phyloP scores from a whole-genome alignment of 2,888 invertebrate species.

The Petrophora chlorosata region DNA sequence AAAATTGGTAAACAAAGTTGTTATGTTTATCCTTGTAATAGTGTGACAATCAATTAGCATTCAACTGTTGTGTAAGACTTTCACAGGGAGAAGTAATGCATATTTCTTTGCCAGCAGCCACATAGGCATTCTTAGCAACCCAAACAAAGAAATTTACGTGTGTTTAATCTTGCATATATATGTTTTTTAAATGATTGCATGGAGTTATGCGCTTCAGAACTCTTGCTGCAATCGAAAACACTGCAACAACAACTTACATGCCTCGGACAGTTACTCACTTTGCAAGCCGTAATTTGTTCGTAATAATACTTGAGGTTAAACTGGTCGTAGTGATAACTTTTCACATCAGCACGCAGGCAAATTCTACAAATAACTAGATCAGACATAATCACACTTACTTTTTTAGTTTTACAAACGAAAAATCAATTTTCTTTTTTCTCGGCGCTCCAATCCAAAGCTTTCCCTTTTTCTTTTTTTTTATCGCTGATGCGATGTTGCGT shows the following conservation, averaged over 20 bases:
- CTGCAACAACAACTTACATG: slow-evolving; percentile 8
- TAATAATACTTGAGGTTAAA: slow-evolving; percentile 53
- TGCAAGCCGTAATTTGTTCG: slow-evolving; percentile 55
- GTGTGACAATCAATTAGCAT: not conserved
- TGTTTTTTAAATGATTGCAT: slow-evolving; percentile 5
- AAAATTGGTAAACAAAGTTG: not conserved
- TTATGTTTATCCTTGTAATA: not conserved
- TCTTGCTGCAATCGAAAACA: slow-evolving; percentile 10
- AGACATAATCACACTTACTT: slow-evolving; percentile 42
- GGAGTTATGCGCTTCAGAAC: slow-evolving; percentile 5
- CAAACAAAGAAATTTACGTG: slow-evolving; percentile 11
- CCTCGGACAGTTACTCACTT: slow-evolving; percentile 49
- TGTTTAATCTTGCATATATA: slow-evolving; percentile 1
- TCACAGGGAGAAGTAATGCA: slow-evolving; percentile 1
- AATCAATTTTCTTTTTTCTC: slow-evolving; percentile 29
- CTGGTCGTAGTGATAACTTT: slow-evolving; percentile 50
- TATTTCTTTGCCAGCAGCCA: not conserved
- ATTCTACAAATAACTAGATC: slow-evolving; percentile 53
- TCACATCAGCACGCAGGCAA: slow-evolving; percentile 50
- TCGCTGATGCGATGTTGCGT: not conserved
- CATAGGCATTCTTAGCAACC: not conserved
- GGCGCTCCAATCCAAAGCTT: slow-evolving; percentile 16
- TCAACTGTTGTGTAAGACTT: slow-evolving; percentile 7
- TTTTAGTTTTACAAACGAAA: slow-evolving; percentile 22
- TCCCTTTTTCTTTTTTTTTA: slow-evolving; percentile 16